A percentile compares a stretch with the other conserved stretches of the same genome.
These are phyloP conservation scores for Platycercus adscitus DNA, from an alignment of 2,113 vertebrate genomes.

Conservation along the genomic window DNA sequence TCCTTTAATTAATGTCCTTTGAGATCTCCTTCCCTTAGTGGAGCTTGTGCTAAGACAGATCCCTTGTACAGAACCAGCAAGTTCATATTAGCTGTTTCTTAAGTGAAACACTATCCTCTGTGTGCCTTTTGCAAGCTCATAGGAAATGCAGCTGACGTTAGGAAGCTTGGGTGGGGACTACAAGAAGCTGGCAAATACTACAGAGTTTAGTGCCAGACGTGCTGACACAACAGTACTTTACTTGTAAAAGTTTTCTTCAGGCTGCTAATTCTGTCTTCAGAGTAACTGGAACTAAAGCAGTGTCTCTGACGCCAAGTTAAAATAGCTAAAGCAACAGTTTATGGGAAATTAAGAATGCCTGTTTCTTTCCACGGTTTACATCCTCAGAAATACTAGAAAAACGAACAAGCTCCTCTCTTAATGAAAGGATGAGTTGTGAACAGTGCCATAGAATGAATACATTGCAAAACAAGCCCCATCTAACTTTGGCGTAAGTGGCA, in stretches of 20 bases:
- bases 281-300: slow-evolving; percentile 47
- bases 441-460: neutral
- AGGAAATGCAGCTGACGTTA: slow-evolving; percentile 54
- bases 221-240: slow-evolving; percentile 39
- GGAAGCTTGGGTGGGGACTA: slow-evolving; percentile 35
- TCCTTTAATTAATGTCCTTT: neutral
- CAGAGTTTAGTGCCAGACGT: slow-evolving; percentile 23
- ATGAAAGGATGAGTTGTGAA: slow-evolving; percentile 26
- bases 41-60: neutral
- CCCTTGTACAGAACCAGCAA: neutral
- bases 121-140: slow-evolving; percentile 40
- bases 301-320: neutral
- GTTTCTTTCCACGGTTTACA: neutral
- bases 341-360: neutral
- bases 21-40: neutral
- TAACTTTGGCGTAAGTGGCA: neutral
- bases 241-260: slow-evolving; percentile 43
- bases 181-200: slow-evolving; percentile 46
- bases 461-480: neutral
- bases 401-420: neutral
- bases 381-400: slow-evolving; percentile 26
- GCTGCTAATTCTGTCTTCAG: slow-evolving; percentile 35
- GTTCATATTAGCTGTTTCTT: slow-evolving; percentile 1
- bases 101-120: slow-evolving; percentile 8
- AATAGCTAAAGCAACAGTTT: slow-evolving; percentile 35